phyloP scores from a whole-genome alignment of 2,797 vertebrate genomes.

The Clarias laeviceps region DNA sequence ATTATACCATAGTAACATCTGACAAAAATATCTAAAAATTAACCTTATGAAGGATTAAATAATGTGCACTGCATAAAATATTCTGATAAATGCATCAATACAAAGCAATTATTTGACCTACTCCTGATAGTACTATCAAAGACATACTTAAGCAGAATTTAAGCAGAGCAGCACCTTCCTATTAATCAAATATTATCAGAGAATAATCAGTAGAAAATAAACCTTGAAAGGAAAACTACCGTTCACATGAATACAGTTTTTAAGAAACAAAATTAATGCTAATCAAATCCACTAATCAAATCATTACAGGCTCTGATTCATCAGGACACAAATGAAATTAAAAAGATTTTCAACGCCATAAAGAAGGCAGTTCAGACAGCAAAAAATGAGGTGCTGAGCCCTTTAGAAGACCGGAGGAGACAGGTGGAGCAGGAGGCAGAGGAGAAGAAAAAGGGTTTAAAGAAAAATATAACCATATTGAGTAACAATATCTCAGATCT shows the following conservation, averaged over 20 bases:
- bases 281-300: not conserved
- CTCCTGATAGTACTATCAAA: not conserved
- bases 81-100: not conserved
- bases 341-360: slow-evolving; percentile 31
- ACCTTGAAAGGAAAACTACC: not conserved
- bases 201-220: not conserved
- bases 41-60: not conserved
- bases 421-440: slow-evolving; percentile 29
- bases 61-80: not conserved
- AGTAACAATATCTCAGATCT: slow-evolving; percentile 22
- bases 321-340: slow-evolving; percentile 34
- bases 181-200: not conserved
- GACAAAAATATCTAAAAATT: no score
- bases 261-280: not conserved
- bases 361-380: slow-evolving; percentile 15
- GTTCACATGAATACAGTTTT: not conserved
- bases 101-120: not conserved
- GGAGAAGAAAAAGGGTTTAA: slow-evolving; percentile 12
- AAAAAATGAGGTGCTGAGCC: slow-evolving; percentile 20
- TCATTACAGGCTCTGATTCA: slow-evolving; percentile 25
- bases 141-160: not conserved
- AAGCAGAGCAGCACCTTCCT: not conserved
- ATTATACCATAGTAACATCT: no score
- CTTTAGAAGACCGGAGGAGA: slow-evolving; percentile 38
- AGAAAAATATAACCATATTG: slow-evolving; percentile 16